These are phyloP conservation scores for Alethe castanea DNA, from an alignment of 2,113 vertebrate genomes.

Conservation along the genomic window DNA sequence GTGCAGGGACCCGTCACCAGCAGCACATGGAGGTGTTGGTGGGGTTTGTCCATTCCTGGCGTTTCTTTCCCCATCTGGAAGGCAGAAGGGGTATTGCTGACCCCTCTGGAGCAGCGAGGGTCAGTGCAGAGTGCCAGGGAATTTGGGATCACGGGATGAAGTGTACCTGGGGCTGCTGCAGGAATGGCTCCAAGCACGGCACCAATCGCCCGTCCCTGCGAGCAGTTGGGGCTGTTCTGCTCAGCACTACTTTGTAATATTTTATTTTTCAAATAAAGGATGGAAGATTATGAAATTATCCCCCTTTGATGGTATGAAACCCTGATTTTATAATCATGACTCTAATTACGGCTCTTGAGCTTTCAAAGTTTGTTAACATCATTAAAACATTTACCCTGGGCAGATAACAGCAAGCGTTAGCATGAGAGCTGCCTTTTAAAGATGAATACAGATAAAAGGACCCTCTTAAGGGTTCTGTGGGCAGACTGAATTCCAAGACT, in stretches of 20 bases:
- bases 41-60: background rate
- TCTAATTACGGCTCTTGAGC: slow-evolving; percentile 71
- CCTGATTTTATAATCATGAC: slow-evolving; percentile 68
- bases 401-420: slow-evolving; percentile 70
- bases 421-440: slow-evolving; percentile 70
- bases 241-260: background rate
- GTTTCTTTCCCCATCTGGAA: background rate
- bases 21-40: rapidly evolving
- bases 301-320: slow-evolving; percentile 62
- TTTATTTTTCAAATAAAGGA: slow-evolving; percentile 41
- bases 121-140: background rate
- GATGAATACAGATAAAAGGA: slow-evolving; percentile 67
- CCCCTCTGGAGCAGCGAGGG: background rate
- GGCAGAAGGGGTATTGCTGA: background rate
- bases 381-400: slow-evolving; percentile 76
- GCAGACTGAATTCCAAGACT: slow-evolving; percentile 53
- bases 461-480: slow-evolving; percentile 54
- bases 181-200: background rate
- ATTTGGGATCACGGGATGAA: rapidly evolving
- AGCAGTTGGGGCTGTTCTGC: background rate
- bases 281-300: slow-evolving; percentile 55
- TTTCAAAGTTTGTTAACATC: slow-evolving; percentile 75
- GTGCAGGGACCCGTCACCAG: background rate
- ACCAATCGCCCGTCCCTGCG: rapidly evolving
- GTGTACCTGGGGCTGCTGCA: background rate